These are phyloP conservation scores for Acrossocheilus fasciatus DNA, from an alignment of 2,797 vertebrate genomes.

Conservation along the genomic window DNA sequence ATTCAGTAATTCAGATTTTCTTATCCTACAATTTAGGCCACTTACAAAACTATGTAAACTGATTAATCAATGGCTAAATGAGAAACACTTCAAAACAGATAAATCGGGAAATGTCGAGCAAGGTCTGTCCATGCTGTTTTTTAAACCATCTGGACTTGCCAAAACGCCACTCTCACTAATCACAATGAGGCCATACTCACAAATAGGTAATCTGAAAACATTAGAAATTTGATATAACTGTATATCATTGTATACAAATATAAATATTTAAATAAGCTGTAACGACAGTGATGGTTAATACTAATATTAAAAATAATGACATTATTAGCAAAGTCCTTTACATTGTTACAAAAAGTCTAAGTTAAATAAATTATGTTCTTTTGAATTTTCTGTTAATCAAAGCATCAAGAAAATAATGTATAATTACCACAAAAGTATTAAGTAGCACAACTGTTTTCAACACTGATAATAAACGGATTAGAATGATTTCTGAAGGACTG, in stretches of 20 bases:
- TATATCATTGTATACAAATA: neutral
- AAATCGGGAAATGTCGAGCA: neutral
- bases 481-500: neutral
- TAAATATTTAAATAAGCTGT: neutral
- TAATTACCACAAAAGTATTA: neutral
- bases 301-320: neutral
- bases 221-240: neutral
- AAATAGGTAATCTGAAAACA: neutral
- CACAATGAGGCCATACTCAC: neutral
- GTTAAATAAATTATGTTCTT: neutral
- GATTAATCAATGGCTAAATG: slow-evolving; percentile 28
- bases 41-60: slow-evolving; percentile 36
- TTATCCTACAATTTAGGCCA: slow-evolving; percentile 19
- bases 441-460: neutral
- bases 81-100: neutral
- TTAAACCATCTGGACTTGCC: neutral
- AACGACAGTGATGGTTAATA: neutral
- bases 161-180: neutral
- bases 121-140: neutral
- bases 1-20: slow-evolving; percentile 3
- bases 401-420: neutral
- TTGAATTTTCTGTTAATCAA: neutral
- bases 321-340: neutral
- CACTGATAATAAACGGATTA: neutral
- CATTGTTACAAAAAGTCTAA: neutral